phyloP scores from a whole-genome alignment of 1,140 invertebrate species.

The Micrasema longulum region DNA sequence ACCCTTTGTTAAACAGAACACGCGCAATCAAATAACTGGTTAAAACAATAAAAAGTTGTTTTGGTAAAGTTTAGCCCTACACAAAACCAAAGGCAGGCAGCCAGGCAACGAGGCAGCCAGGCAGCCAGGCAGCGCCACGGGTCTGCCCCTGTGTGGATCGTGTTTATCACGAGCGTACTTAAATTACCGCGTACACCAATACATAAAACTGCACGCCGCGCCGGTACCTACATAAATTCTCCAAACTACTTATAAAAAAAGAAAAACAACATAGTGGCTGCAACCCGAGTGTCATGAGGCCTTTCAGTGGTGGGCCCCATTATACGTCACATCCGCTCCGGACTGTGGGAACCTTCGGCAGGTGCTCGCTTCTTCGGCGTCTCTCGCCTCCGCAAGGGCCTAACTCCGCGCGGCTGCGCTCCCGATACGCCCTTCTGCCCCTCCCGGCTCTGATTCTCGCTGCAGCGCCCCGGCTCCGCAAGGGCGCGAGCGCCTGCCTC shows the following conservation, averaged over 20 bases:
- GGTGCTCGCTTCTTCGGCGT: constrained; percentile 37
- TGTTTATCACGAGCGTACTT: constrained; percentile 27
- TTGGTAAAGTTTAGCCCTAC: too few relatives aligned
- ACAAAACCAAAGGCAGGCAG: not conserved
- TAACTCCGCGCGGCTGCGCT: not conserved
- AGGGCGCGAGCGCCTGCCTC: not conserved
- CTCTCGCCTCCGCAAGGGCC: not conserved
- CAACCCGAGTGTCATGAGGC: constrained; percentile 31
- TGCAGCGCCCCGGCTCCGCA: not conserved
- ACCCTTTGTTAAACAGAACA: too few relatives aligned
- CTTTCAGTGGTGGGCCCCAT: constrained; percentile 38
- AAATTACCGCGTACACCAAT: constrained; percentile 28
- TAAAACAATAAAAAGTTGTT: too few relatives aligned
- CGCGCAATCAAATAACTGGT: too few relatives aligned
- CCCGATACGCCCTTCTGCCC: not conserved
- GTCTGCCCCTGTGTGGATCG: constrained; percentile 13
- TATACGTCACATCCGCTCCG: constrained; percentile 51
- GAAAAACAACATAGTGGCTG: constrained; percentile 28
- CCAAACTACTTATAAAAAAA: constrained; percentile 35
- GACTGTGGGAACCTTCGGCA: constrained; percentile 53
- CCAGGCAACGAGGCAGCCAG: not conserved
- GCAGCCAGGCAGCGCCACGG: not conserved
- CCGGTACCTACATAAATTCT: constrained; percentile 32
- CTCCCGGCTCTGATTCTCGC: constrained; percentile 2
- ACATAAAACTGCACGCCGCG: constrained; percentile 4